phyloP scores from a whole-genome alignment of 2,797 vertebrate genomes.

The Diplodus sargus region DNA sequence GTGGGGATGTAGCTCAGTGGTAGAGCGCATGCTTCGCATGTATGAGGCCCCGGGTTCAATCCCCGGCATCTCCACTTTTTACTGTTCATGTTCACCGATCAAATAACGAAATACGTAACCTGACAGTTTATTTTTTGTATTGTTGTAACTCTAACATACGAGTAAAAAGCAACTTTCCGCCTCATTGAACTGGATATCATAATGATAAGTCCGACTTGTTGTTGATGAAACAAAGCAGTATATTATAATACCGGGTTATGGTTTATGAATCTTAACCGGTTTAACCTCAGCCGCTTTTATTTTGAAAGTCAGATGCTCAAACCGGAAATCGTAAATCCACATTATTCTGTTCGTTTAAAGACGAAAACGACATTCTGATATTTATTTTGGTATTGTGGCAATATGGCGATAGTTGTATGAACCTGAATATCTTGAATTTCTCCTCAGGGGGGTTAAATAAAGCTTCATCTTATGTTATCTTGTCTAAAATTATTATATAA shows the following conservation, averaged over 20 bases:
- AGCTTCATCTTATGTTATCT: too few species aligned
- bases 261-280: background rate
- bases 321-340: background rate
- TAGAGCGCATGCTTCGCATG: constrained; percentile 89
- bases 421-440: too few species aligned
- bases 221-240: too few species aligned
- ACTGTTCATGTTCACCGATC: too few species aligned
- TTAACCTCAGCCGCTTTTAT: background rate
- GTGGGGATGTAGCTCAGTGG: constrained; percentile 88
- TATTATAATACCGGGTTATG: background rate
- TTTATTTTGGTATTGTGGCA: background rate
- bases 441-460: too few species aligned
- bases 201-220: too few species aligned
- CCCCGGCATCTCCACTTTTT: constrained; percentile 83
- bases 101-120: too few species aligned
- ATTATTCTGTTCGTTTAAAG: background rate
- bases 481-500: too few species aligned
- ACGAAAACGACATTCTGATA: background rate
- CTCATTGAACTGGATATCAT: too few species aligned
- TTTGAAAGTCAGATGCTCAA: background rate
- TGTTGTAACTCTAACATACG: too few species aligned
- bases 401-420: background rate
- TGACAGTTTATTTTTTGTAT: too few species aligned
- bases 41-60: constrained; percentile 88
- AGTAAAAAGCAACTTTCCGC: too few species aligned